Evolutionary conservation across 2,113 vertebrate species (phyloP).

Genomic region (Spermophilus dauricus): DNA sequence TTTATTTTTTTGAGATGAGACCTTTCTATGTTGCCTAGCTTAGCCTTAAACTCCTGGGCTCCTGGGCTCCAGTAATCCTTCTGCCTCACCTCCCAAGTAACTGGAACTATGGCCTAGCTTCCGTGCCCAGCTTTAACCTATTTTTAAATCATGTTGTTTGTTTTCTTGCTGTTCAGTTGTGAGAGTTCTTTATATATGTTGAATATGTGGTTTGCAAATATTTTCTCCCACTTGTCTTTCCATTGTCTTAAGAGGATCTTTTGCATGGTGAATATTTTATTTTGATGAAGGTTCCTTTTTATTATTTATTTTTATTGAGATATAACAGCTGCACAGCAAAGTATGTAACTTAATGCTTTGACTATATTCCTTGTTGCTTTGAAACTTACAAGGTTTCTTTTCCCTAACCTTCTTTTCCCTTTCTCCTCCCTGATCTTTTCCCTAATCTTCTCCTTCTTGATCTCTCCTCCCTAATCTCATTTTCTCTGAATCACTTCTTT

Average conservation of each 20-base stretch:
- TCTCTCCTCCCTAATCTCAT: too few relatives aligned
- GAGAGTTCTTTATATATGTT: neutral
- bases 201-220: neutral
- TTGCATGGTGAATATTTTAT: neutral
- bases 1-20: too few relatives aligned
- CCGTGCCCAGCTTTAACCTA: neutral
- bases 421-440: too few relatives aligned
- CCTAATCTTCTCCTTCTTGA: too few relatives aligned
- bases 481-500: too few relatives aligned
- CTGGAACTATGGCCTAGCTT: neutral
- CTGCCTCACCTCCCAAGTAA: neutral
- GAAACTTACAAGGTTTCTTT: too few relatives aligned
- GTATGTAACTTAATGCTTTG: too few relatives aligned
- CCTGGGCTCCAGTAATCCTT: neutral
- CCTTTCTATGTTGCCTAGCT: neutral
- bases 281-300: neutral
- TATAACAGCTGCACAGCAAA: neutral
- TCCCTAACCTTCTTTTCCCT: too few relatives aligned
- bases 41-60: neutral
- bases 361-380: too few relatives aligned
- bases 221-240: neutral
- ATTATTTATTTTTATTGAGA: neutral
- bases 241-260: neutral
- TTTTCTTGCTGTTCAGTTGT: neutral
- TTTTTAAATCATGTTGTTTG: neutral